Conservation (phyloP, 2,888 invertebrate species). For the Hedya salicella region DNA sequence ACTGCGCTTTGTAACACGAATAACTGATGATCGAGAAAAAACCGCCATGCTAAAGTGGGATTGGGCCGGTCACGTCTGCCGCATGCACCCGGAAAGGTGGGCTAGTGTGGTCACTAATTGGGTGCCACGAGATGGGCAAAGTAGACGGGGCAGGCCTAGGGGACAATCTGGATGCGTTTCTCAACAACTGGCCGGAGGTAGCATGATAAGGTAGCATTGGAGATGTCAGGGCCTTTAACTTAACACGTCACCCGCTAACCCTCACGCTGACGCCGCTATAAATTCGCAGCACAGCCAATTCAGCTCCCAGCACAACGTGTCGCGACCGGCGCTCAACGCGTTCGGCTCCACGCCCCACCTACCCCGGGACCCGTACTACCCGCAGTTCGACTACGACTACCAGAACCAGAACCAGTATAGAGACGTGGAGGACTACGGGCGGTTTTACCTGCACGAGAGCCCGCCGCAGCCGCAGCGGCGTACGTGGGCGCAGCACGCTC, state of each 20-base stretch:
- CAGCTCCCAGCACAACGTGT: slow-evolving; percentile 83
- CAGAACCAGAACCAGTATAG: slow-evolving; percentile 57
- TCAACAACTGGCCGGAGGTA: too few relatives aligned
- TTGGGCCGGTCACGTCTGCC: too few relatives aligned
- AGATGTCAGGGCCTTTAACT: too few relatives aligned
- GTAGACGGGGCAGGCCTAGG: too few relatives aligned
- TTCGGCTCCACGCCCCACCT: slow-evolving; percentile 83
- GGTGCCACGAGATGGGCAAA: too few relatives aligned
- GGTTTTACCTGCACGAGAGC: slow-evolving; percentile 91
- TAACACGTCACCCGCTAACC: slow-evolving; percentile 26
- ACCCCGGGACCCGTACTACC: slow-evolving; percentile 62
- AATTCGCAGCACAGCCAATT: slow-evolving; percentile 82
- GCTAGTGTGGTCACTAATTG: too few relatives aligned
- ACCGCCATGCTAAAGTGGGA: too few relatives aligned
- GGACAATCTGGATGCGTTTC: too few relatives aligned
- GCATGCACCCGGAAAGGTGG: too few relatives aligned
- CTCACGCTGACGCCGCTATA: slow-evolving; percentile 28
- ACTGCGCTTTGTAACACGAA: too few relatives aligned
- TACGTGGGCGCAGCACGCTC: slow-evolving; percentile 88
- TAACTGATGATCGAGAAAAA: too few relatives aligned
- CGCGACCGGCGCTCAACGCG: slow-evolving; percentile 61
- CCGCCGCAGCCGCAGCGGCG: slow-evolving; percentile 85
- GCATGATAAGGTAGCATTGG: too few relatives aligned
- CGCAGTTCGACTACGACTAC: slow-evolving; percentile 51
- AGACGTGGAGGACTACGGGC: slow-evolving; percentile 66